Conservation (phyloP, 1,140 invertebrate species). For the Sycophaga agraensis region DNA sequence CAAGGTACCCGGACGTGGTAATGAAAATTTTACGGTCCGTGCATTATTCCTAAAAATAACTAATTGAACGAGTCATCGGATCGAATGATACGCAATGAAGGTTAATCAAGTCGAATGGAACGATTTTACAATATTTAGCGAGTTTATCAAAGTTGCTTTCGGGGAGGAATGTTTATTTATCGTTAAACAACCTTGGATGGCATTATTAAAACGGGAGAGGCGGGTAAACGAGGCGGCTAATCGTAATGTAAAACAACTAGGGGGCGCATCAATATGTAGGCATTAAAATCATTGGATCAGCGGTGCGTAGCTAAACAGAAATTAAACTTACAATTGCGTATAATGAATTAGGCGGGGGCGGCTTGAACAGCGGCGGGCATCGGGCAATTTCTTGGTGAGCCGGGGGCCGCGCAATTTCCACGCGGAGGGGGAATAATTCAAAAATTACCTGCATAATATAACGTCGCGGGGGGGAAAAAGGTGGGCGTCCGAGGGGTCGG, state of each 20-base stretch:
- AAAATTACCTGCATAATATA: slow-evolving; percentile 32
- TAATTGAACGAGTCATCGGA: background rate
- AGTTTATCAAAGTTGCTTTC: slow-evolving; percentile 8
- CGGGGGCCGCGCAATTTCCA: slow-evolving; percentile 7
- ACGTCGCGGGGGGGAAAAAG: slow-evolving; percentile 4
- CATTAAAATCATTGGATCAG: slow-evolving; percentile 13
- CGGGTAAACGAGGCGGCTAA: background rate
- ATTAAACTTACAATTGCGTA: slow-evolving; percentile 24
- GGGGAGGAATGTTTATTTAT: background rate
- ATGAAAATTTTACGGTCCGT: background rate
- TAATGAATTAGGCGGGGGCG: slow-evolving; percentile 17
- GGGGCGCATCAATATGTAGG: slow-evolving; percentile 12
- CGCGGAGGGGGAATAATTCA: slow-evolving; percentile 25
- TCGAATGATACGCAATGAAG: no score
- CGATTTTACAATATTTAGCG: background rate
- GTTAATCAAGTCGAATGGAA: slow-evolving; percentile 3
- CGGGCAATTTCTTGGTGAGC: slow-evolving; percentile 10
- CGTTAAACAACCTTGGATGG: slow-evolving; percentile 15
- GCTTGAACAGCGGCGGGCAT: background rate
- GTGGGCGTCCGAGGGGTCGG: background rate
- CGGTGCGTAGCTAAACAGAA: slow-evolving; percentile 11
- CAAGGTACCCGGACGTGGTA: no score
- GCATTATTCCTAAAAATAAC: background rate
- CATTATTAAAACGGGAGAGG: background rate
- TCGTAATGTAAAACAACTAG: slow-evolving; percentile 11